Percentiles rank a stretch among this genome's conserved stretches.
phyloP scores from a whole-genome alignment of 2,888 invertebrate genomes.

The Caenorhabditis sulstoni region DNA sequence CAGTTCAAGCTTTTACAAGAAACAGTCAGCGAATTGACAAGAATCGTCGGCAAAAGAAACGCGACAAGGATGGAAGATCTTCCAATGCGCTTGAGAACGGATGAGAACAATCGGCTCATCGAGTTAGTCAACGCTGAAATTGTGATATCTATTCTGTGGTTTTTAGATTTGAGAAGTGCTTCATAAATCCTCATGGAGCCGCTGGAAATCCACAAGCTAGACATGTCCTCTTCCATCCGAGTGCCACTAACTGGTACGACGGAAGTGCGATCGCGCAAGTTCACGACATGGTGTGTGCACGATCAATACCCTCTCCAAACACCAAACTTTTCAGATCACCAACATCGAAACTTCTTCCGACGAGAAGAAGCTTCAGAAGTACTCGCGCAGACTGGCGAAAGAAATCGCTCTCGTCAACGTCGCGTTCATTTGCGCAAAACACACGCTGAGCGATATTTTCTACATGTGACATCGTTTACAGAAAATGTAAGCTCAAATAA shows the following conservation, averaged over 20 bases:
- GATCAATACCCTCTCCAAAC: too few relatives aligned
- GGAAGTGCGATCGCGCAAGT: constrained; percentile 70
- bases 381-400: constrained; percentile 23
- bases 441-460: constrained; percentile 26
- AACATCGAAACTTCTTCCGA: constrained; percentile 20
- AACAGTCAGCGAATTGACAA: constrained; percentile 21
- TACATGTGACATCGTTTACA: constrained; percentile 1
- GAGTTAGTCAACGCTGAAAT: constrained; percentile 16
- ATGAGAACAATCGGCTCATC: constrained; percentile 34
- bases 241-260: constrained; percentile 67
- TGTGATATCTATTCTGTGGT: too few relatives aligned
- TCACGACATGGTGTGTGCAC: constrained; percentile 59
- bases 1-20: constrained; percentile 25
- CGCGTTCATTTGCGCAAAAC: constrained; percentile 53
- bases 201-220: constrained; percentile 76
- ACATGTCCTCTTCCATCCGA: constrained; percentile 80
- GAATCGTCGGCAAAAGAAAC: constrained; percentile 13
- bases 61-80: not conserved
- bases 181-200: constrained; percentile 81
- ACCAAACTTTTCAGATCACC: constrained; percentile 29
- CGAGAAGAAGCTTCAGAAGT: constrained; percentile 7
- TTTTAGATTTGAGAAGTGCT: constrained; percentile 80
- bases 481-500: constrained; percentile 13
- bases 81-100: constrained; percentile 11
- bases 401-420: constrained; percentile 35